Evolutionary conservation across 2,888 invertebrate species (phyloP), one percentile per base, ranked within the genome.

Genomic region (Gastrophysa polygoni): DNA sequence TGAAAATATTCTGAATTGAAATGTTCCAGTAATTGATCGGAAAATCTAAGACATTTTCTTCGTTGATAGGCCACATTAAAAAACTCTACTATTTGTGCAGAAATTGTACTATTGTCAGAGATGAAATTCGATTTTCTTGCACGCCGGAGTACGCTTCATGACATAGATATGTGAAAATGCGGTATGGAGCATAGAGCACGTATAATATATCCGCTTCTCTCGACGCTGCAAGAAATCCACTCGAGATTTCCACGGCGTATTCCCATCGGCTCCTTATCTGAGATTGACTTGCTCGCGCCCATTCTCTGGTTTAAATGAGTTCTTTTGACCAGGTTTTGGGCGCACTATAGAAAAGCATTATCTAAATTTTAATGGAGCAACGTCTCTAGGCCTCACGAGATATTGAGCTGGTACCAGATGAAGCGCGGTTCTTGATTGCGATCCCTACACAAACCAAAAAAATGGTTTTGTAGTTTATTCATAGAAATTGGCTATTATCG

Each of bases 231-330:
- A 52, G 59, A 62, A 59, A 61, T 51, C 46, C 63, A 18, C 28
- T 59, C 48, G 46, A 49, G 43, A 54, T 54, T 55, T 62, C 49
- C 62, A 62, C 59, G 47, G 43, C 55, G 68, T 71, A 71, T 73
- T 74, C 73, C 71, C 72, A 70, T 73, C 71, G 73, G 75, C 73
- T 73, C 67, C 76, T 75, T 75, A 76, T 76, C 75, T 73, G 69
- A 74, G 71, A 75, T 76, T 75, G 74, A 74, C 74, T 76, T 73
- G 72, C 73, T 72, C 67, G 72, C 66, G 71, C 68, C 76, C 66
- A 75, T 75, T 75, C 75, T 74, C 68, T 54, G 69, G 71, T 69
- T 73, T 72, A 72, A 75, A 76, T 76, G 74, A 75, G 73, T 75
- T 76, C 71, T 73, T 75, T 76, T 74, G 73, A 73, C 69, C 38